Conservation (phyloP, 2,888 invertebrate species). For the Elysia crispata region DNA sequence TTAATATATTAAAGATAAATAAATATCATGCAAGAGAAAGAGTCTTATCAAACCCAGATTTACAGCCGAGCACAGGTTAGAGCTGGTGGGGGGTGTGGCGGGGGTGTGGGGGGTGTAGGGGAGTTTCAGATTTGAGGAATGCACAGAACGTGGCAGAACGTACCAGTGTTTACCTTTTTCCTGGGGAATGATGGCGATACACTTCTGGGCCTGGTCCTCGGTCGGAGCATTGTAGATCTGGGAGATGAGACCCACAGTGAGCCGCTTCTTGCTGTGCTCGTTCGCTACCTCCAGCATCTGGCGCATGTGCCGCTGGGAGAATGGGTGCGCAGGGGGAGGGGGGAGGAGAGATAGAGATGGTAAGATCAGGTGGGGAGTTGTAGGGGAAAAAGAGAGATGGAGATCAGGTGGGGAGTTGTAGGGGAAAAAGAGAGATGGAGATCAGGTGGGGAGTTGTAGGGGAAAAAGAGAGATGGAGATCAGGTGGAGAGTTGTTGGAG, state of each 20-base stretch:
- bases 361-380: background rate
- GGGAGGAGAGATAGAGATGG: background rate
- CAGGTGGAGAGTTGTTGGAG: no score
- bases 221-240: conserved; percentile 73
- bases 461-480: no score
- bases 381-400: background rate
- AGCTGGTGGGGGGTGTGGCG: no score
- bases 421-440: background rate
- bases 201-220: conserved; percentile 73
- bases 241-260: conserved; percentile 74
- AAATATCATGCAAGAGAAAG: no score
- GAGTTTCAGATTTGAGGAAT: no score
- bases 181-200: conserved; percentile 68
- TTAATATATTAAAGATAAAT: no score
- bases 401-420: background rate
- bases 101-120: no score
- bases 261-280: conserved; percentile 70
- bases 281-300: conserved; percentile 75
- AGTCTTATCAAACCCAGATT: no score
- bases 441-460: no score
- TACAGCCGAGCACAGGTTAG: no score
- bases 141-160: conserved; percentile 29
- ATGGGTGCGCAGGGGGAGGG: background rate
- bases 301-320: conserved; percentile 72
- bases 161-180: conserved; percentile 74